Percentiles rank a stretch among this genome's conserved stretches.
phyloP scores from a whole-genome alignment of 1,140 invertebrate species.

The Phthorimaea operculella region DNA sequence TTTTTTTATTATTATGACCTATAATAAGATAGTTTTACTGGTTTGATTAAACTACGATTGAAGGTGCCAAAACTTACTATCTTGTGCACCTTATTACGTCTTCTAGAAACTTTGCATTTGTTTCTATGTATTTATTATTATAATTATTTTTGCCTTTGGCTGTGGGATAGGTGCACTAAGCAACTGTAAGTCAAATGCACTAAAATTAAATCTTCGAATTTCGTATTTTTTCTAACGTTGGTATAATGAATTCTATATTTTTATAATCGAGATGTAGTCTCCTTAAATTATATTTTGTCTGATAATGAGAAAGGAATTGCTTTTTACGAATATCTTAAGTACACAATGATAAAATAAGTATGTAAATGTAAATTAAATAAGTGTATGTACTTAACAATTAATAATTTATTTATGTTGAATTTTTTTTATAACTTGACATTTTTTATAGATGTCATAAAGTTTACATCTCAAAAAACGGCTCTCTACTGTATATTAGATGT shows the following conservation, averaged over 20 bases:
- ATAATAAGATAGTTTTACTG: no score
- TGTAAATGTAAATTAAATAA: not conserved
- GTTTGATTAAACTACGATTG: no score
- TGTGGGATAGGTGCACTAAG: slow-evolving; percentile 8
- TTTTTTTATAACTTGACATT: no score
- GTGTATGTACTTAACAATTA: not conserved
- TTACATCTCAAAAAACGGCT: no score
- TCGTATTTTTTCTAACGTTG: slow-evolving; percentile 1
- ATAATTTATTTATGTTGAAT: no score
- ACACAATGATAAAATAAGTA: not conserved
- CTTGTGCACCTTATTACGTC: no score
- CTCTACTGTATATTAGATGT: no score
- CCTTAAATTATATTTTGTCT: not conserved
- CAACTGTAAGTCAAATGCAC: not conserved
- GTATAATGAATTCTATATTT: not conserved
- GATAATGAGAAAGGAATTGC: not conserved
- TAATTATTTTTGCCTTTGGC: slow-evolving; percentile 7
- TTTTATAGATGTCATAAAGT: no score
- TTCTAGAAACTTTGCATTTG: no score
- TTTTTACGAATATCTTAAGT: not conserved
- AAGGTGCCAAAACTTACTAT: no score
- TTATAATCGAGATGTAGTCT: slow-evolving; percentile 1
- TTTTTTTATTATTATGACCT: no score
- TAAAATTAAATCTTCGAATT: slow-evolving; percentile 4
- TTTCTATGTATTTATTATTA: no score